phyloP scores from a whole-genome alignment of 2,888 invertebrate species.

The Lepidocyrtoides sp. region DNA sequence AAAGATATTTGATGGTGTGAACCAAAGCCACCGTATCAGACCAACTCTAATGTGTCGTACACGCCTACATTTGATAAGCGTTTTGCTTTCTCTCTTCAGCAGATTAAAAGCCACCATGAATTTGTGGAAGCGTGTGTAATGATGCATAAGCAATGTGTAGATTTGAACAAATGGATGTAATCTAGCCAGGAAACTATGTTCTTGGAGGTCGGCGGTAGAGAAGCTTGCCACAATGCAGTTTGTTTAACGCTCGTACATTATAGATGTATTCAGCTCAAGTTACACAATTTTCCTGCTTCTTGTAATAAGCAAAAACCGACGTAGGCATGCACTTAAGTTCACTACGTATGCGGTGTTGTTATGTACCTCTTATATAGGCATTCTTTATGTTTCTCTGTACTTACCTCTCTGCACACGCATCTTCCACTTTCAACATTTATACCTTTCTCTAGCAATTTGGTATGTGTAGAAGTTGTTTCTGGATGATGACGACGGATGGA shows the following conservation, averaged over 20 bases:
- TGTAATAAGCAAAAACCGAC: too few species aligned
- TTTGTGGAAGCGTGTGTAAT: slow-evolving; percentile 75
- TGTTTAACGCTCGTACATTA: slow-evolving; percentile 58
- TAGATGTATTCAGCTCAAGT: slow-evolving; percentile 53
- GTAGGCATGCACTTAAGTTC: too few species aligned
- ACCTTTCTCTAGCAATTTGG: slow-evolving; percentile 54
- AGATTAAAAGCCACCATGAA: slow-evolving; percentile 75
- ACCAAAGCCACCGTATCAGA: too few species aligned
- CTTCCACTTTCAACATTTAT: slow-evolving; percentile 27
- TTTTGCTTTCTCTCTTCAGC: slow-evolving; percentile 43
- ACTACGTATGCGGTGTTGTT: too few species aligned
- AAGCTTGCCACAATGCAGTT: slow-evolving; percentile 67
- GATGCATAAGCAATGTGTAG: slow-evolving; percentile 80
- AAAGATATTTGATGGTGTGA: neutral
- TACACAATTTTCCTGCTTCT: neutral
- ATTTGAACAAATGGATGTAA: slow-evolving; percentile 79
- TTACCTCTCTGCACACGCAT: neutral
- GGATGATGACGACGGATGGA: slow-evolving; percentile 47
- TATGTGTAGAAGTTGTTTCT: slow-evolving; percentile 4
- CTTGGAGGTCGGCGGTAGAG: slow-evolving; percentile 52
- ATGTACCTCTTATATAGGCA: too few species aligned
- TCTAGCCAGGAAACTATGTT: slow-evolving; percentile 72
- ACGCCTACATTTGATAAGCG: slow-evolving; percentile 4
- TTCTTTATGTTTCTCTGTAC: neutral
- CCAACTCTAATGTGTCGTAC: neutral